Conservation (phyloP, 1,140 invertebrate species). For the Aricia agestis region DNA sequence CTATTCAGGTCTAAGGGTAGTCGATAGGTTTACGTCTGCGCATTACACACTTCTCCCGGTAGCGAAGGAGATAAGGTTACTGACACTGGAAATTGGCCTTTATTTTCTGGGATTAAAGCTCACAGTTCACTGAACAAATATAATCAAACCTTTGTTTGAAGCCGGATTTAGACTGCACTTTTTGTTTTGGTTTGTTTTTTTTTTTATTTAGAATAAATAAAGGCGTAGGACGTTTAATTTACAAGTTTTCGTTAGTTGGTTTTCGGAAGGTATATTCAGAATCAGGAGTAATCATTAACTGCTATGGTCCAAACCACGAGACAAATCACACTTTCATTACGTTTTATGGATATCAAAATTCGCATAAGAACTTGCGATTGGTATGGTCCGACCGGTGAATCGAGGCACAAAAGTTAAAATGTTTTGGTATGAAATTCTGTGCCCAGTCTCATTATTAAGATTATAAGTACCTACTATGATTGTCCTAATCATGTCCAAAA, state of each 20-base stretch:
- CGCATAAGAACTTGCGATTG: too few relatives aligned
- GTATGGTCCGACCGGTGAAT: too few relatives aligned
- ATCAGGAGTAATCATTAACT: too few relatives aligned
- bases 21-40: slow-evolving; percentile 62
- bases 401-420: too few relatives aligned
- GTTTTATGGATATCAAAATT: too few relatives aligned
- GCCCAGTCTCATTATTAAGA: too few relatives aligned
- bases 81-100: background rate
- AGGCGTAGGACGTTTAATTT: background rate
- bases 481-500: too few relatives aligned
- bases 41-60: slow-evolving; percentile 27
- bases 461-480: too few relatives aligned
- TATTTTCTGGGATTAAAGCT: background rate
- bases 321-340: too few relatives aligned
- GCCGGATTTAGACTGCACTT: background rate
- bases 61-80: slow-evolving; percentile 28
- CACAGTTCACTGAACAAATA: background rate
- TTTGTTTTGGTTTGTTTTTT: background rate
- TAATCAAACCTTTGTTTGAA: background rate
- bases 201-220: background rate
- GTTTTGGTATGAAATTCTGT: too few relatives aligned
- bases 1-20: slow-evolving; percentile 52
- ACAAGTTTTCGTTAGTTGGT: background rate
- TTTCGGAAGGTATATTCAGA: too few relatives aligned
- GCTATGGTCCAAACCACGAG: too few relatives aligned